A percentile compares a stretch with the other conserved stretches of the same genome.
phyloP scores from a whole-genome alignment of 2,113 vertebrate genomes.

The pig (Sus scrofa) region DNA sequence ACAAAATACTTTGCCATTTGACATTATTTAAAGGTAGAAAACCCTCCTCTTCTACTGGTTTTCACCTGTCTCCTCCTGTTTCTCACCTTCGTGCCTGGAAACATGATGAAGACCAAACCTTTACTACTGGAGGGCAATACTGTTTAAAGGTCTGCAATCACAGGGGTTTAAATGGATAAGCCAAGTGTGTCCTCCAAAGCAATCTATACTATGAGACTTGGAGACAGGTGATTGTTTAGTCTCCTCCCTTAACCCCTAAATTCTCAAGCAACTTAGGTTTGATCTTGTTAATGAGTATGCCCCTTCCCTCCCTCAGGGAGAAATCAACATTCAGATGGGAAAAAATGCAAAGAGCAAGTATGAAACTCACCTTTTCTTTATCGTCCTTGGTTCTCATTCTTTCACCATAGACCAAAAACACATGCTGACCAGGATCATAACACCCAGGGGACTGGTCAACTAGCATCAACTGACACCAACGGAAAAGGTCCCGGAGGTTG shows the following conservation, averaged over 20 bases:
- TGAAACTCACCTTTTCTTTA: slow-evolving; percentile 90
- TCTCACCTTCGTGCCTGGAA: background rate
- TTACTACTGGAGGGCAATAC: background rate
- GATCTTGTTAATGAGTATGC: background rate
- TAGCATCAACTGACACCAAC: slow-evolving; percentile 99
- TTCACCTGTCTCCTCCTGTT: background rate
- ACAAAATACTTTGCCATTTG: background rate
- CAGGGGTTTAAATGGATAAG: background rate
- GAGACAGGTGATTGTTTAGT: background rate
- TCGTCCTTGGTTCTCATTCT: slow-evolving; percentile 95
- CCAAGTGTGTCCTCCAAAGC: background rate
- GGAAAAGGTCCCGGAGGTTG: slow-evolving; percentile 97
- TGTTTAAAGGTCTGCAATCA: background rate
- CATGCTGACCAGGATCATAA: slow-evolving; percentile 96
- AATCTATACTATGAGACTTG: background rate
- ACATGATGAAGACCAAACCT: background rate
- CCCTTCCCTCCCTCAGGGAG: background rate
- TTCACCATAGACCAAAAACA: slow-evolving; percentile 95
- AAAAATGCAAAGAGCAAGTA: background rate
- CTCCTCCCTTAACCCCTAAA: background rate
- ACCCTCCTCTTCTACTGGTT: background rate
- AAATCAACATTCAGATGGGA: slow-evolving; percentile 12
- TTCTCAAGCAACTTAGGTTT: background rate
- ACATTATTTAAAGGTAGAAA: slow-evolving; percentile 47
- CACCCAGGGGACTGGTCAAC: slow-evolving; percentile 95